These are phyloP conservation scores for Lepidocyrtinus sp. DNA, from an alignment of 2,888 invertebrate genomes.

Conservation along the genomic window DNA sequence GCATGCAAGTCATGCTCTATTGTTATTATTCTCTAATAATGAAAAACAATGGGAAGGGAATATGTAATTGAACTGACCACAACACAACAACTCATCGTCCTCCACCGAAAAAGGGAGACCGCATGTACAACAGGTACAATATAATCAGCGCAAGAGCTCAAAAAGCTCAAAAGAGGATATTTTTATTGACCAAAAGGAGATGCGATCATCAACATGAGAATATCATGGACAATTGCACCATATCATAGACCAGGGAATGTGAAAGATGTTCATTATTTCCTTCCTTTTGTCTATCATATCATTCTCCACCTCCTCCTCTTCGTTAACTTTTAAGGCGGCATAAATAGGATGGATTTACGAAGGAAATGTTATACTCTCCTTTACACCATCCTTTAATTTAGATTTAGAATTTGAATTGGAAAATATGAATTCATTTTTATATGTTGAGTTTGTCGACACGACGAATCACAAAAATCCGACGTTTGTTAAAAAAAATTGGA, in stretches of 20 bases:
- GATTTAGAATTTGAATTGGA: too few relatives aligned
- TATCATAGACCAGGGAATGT: neutral
- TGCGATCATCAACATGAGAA: too few relatives aligned
- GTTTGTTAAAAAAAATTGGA: too few relatives aligned
- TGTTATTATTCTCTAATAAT: neutral
- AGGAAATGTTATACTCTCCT: neutral
- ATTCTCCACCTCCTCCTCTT: neutral
- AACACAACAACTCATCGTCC: neutral
- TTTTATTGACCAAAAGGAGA: neutral
- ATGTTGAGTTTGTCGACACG: too few relatives aligned
- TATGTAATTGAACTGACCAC: conserved; percentile 29
- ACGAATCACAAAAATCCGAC: too few relatives aligned
- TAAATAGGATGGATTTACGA: neutral
- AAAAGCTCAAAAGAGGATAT: neutral
- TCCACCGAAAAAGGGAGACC: neutral
- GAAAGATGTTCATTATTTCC: neutral
- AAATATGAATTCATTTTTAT: neutral
- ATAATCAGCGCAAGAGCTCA: neutral
- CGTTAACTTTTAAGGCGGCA: neutral
- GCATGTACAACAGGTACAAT: neutral
- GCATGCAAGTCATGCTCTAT: conserved; percentile 36
- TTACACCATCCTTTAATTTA: too few relatives aligned
- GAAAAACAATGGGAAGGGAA: conserved; percentile 9
- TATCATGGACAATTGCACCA: neutral
- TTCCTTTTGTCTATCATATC: neutral